Conservation (phyloP, 2,113 vertebrate genomes). For the Chionomys nivalis region DNA sequence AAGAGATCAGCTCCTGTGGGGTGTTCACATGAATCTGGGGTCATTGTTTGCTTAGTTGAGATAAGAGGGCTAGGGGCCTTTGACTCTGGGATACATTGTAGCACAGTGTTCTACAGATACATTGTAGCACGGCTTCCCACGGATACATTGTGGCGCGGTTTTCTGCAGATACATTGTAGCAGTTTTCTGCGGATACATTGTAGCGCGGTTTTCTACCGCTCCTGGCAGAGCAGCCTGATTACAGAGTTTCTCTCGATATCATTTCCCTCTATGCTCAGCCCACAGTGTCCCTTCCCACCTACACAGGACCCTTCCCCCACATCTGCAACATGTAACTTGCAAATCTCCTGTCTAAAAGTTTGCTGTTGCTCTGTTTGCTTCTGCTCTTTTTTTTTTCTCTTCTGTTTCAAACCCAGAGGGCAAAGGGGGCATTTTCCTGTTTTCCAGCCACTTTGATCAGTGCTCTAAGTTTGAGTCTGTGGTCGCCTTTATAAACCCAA, state of each 20-base stretch:
- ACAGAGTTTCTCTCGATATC: neutral
- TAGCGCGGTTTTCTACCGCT: rapidly evolving
- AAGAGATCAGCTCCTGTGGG: neutral
- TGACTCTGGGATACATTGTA: neutral
- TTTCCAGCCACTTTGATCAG: neutral
- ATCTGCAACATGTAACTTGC: neutral
- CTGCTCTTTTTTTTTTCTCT: neutral
- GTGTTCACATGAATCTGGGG: neutral
- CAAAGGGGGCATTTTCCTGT: neutral
- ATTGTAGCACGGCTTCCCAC: no score
- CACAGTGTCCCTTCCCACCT: neutral
- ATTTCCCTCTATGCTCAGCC: neutral
- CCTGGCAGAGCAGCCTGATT: neutral
- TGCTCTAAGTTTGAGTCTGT: neutral
- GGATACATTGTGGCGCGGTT: no score
- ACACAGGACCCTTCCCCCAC: neutral
- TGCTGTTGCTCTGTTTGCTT: neutral
- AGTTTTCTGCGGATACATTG: no score
- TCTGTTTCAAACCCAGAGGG: no score
- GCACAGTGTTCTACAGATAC: no score
- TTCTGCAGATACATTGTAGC: no score
- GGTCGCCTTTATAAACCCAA: neutral
- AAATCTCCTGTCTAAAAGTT: neutral
- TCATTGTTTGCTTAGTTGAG: neutral
- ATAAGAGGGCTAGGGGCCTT: neutral